Evolutionary conservation across 2,113 vertebrate genomes (phyloP), one percentile per base, ranked within the genome.

Genomic region (Proteles cristata): DNA sequence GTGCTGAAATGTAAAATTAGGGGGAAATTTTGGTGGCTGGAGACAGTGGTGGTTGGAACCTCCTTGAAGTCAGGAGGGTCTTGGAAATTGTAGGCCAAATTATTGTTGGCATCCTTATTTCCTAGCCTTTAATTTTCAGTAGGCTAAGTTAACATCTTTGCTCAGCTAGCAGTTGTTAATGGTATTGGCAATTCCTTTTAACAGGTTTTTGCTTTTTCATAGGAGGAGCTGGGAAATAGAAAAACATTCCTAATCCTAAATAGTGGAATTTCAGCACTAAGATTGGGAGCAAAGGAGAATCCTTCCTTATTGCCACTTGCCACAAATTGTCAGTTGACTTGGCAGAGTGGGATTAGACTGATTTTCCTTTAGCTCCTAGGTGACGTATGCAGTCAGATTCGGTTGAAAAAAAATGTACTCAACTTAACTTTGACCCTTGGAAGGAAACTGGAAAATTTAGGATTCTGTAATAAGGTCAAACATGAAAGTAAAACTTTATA

Each of bases 181-280:
- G 45, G 55, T 83, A 58, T 88, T 89, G 71, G 43, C 43, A 74
- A 88, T 91, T 69, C 16, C 28, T 94, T 71, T 94, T 84, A 43
- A 88, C 4, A 94, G 55, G 19, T 66, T 95, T 94, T 95, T 94
- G 45, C 53, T 65, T 94, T 93, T 93, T 94, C 50, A 58, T 88
- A 95, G 69, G 96, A 95, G 73, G 61, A 90, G 7, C 35, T 92
- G 15, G 53, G 77, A 95, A 85, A 82, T 21, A 91, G 39, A 94
- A 96, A 89, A 93, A 45, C 6, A 77, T 83, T 39, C 66, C 39
- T 85, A 69, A 65, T 33, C 39, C 25, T 50, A 92, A 90, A 61
- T 88, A 63, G 74, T 92, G 43, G 33, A 89, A 81, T 91, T 88
- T 90, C 10, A 94, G 68, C 19, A n/a, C 33, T 45, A 81, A 87